phyloP scores from a whole-genome alignment of 1,140 invertebrate genomes.

The Brachionus calyciflorus region DNA sequence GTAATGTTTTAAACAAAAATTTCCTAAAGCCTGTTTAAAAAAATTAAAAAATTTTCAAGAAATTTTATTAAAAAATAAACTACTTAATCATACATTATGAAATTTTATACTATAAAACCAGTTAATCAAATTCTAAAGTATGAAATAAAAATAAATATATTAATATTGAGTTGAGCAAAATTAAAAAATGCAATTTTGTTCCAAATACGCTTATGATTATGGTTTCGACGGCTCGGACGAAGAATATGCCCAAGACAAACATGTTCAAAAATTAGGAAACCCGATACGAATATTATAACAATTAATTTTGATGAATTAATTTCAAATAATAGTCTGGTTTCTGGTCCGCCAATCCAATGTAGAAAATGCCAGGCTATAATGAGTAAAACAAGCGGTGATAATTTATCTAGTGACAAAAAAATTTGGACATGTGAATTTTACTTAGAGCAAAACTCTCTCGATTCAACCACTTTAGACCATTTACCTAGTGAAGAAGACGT shows the following conservation, averaged over 20 bases:
- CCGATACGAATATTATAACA: constrained; percentile 21
- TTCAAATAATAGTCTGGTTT: not conserved
- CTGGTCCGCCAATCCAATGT: not conserved
- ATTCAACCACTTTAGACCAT: constrained; percentile 49
- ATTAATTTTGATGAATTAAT: not conserved
- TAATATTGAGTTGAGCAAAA: no score
- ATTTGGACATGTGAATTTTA: constrained; percentile 53
- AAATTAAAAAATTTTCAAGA: no score
- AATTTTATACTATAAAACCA: no score
- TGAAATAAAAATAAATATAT: no score
- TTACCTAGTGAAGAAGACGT: constrained; percentile 52
- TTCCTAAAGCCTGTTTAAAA: no score
- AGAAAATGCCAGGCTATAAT: not conserved
- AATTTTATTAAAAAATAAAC: no score
- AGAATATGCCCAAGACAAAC: not conserved
- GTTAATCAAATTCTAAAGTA: no score
- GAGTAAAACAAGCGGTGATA: not conserved
- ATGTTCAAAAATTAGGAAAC: not conserved
- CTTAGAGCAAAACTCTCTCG: constrained; percentile 49
- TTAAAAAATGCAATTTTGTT: constrained; percentile 43
- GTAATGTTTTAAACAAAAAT: no score
- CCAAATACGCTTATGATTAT: constrained; percentile 13
- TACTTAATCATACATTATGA: no score
- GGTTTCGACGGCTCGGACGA: not conserved
- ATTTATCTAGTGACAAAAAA: not conserved